Conservation (phyloP, 2,888 invertebrate genomes). For the Psococerastis gibbosa region DNA sequence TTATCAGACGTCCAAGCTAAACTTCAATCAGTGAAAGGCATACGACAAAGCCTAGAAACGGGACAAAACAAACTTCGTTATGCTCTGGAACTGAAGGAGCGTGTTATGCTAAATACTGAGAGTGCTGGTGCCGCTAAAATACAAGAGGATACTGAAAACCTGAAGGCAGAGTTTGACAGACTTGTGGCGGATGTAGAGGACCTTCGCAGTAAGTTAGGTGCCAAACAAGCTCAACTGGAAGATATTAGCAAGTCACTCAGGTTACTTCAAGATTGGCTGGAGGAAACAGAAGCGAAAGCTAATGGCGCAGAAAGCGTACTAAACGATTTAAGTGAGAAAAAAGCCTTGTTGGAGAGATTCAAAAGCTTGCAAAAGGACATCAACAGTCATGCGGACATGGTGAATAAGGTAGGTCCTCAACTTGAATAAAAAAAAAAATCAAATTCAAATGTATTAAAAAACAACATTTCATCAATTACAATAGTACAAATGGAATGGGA, state of each 20-base stretch:
- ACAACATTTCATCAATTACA: no score
- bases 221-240: slow-evolving; percentile 58
- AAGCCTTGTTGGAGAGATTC: slow-evolving; percentile 73
- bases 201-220: slow-evolving; percentile 51
- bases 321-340: slow-evolving; percentile 80
- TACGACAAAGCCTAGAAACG: slow-evolving; percentile 80
- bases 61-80: slow-evolving; percentile 75
- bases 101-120: slow-evolving; percentile 84
- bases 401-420: slow-evolving; percentile 24
- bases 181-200: slow-evolving; percentile 55
- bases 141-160: slow-evolving; percentile 73
- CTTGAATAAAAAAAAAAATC: no score
- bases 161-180: slow-evolving; percentile 81
- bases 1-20: slow-evolving; percentile 70
- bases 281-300: slow-evolving; percentile 70
- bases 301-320: slow-evolving; percentile 51
- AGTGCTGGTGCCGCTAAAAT: slow-evolving; percentile 73
- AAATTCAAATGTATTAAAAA: no score
- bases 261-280: slow-evolving; percentile 68
- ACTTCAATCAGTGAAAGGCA: slow-evolving; percentile 64
- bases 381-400: slow-evolving; percentile 54
- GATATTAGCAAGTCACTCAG: slow-evolving; percentile 72
- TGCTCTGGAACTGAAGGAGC: slow-evolving; percentile 76
- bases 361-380: slow-evolving; percentile 67
- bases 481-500: no score